These are phyloP conservation scores for Stenodera caucasica DNA, from an alignment of 2,888 invertebrate genomes.

Conservation along the genomic window DNA sequence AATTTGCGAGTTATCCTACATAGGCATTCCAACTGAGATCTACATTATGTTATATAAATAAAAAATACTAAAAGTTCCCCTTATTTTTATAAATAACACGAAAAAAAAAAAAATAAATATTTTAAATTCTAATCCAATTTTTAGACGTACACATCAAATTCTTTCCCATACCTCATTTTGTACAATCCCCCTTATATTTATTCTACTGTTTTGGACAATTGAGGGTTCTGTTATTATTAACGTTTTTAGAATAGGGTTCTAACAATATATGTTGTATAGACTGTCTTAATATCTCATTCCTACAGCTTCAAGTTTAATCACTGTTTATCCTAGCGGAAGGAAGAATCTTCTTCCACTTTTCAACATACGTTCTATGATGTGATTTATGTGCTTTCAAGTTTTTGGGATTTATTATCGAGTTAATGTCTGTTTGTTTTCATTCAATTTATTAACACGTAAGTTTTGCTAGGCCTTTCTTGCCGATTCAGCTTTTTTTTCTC, in stretches of 20 bases:
- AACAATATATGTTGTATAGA: slow-evolving; percentile 52
- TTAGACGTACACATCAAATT: not conserved
- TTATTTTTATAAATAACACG: not conserved
- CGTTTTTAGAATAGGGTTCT: slow-evolving; percentile 47
- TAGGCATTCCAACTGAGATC: not conserved
- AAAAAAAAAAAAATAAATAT: not conserved
- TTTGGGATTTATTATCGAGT: slow-evolving; percentile 1
- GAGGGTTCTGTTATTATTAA: slow-evolving; percentile 42
- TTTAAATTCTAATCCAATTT: not conserved
- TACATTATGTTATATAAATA: not conserved
- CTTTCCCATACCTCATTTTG: not conserved
- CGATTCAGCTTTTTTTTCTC: not conserved
- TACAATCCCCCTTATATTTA: slow-evolving; percentile 2
- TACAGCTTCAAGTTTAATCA: slow-evolving; percentile 39
- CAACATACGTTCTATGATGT: slow-evolving; percentile 9
- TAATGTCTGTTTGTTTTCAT: slow-evolving; percentile 6
- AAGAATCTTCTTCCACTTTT: slow-evolving; percentile 10
- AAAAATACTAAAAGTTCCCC: not conserved
- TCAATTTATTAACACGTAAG: slow-evolving; percentile 8
- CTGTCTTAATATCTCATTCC: slow-evolving; percentile 49
- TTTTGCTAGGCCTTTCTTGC: not conserved
- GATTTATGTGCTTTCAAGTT: slow-evolving; percentile 5
- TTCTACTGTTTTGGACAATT: not conserved
- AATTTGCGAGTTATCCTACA: not conserved
- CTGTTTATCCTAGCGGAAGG: slow-evolving; percentile 16